Percentiles rank a stretch among this genome's conserved stretches.
Conservation (phyloP, 2,797 vertebrate species). For the Hemibagrus guttatus region DNA sequence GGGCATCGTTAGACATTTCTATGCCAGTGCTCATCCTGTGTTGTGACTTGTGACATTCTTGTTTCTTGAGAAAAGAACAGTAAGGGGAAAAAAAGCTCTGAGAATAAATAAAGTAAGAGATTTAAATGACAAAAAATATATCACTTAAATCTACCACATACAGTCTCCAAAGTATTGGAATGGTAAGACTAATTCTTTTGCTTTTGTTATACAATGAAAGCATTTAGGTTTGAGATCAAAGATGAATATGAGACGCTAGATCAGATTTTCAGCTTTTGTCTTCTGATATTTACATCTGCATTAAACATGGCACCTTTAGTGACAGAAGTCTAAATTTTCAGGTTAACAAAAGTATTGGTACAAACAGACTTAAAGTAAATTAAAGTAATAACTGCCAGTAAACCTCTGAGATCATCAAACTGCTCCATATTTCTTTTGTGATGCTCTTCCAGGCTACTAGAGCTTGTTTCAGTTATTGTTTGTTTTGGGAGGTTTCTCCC, state of each 20-base stretch:
- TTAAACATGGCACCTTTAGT: neutral
- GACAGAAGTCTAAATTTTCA: neutral
- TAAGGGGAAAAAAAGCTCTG: neutral
- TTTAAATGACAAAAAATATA: neutral
- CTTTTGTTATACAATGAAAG: neutral
- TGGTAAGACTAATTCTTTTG: neutral
- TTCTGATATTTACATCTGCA: neutral
- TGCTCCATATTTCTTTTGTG: neutral
- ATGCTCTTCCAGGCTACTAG: neutral
- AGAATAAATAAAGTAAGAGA: neutral
- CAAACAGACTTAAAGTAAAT: neutral
- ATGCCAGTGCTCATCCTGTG: constrained; percentile 61
- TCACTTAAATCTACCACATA: neutral
- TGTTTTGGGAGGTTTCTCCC: neutral
- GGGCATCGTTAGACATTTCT: constrained; percentile 66
- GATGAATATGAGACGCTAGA: neutral
- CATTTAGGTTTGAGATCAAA: neutral
- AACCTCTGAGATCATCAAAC: neutral
- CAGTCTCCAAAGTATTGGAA: neutral
- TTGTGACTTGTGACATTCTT: constrained; percentile 55
- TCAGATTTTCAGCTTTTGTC: neutral
- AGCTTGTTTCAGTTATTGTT: neutral
- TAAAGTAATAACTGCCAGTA: neutral
- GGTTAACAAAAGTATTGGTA: neutral
- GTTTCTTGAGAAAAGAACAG: constrained; percentile 40